A percentile compares a stretch with the other conserved stretches of the same genome.
Evolutionary conservation across 1,140 invertebrate genomes (phyloP).

Genomic region (Drosophila simulans): DNA sequence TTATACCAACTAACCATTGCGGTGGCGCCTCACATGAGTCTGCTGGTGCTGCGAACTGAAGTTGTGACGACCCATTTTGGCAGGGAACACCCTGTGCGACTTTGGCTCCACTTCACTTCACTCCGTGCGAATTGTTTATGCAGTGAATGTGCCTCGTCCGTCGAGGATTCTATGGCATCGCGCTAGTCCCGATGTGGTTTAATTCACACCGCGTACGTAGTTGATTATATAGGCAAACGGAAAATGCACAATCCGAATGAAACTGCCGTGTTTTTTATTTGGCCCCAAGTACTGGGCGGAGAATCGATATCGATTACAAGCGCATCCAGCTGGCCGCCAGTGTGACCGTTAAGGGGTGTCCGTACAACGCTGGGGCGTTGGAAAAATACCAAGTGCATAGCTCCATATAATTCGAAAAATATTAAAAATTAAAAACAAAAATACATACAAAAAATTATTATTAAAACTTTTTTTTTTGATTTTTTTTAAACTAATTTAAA

Average conservation of each 20-base stretch:
- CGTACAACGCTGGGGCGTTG: background rate
- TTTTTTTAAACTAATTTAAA: background rate
- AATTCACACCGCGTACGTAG: no score
- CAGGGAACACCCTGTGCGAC: slow-evolving; percentile 33
- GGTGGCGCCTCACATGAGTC: slow-evolving; percentile 34
- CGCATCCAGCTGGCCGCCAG: slow-evolving; percentile 4
- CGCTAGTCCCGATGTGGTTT: background rate
- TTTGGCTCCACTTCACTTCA: slow-evolving; percentile 6
- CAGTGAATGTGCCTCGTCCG: slow-evolving; percentile 7
- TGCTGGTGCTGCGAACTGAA: slow-evolving; percentile 32
- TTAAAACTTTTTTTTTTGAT: background rate
- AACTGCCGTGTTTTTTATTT: background rate
- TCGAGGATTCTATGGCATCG: slow-evolving; percentile 2
- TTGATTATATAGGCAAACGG: background rate
- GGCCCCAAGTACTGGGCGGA: slow-evolving; percentile 8
- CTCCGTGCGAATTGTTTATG: background rate
- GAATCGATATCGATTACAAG: slow-evolving; percentile 30
- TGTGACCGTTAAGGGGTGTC: background rate
- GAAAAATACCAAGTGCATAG: slow-evolving; percentile 1
- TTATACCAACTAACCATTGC: slow-evolving; percentile 57
- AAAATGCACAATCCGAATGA: slow-evolving; percentile 9
- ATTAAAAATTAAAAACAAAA: background rate
- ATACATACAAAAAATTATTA: no score
- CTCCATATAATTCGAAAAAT: background rate
- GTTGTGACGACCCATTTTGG: slow-evolving; percentile 59